Base-by-base conservation (phyloP, 2,888 invertebrate species). In the Andrena trimmerana region DNA sequence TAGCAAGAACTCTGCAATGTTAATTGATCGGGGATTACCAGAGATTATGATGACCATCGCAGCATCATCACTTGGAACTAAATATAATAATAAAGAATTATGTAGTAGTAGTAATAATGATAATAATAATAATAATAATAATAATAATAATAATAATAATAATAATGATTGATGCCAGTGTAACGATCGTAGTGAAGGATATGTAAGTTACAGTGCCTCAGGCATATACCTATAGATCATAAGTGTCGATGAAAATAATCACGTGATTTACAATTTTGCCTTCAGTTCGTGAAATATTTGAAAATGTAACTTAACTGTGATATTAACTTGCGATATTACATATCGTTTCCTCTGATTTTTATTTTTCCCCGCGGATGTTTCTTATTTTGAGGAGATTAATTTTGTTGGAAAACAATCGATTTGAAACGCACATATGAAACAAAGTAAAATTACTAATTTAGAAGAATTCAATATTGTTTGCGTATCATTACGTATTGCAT, bases 11-110 rank as follows among this genome's bases (percentile, higher is more conserved):
- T 90, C 91, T 91, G 81, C 84, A 80, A 87, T 85, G 91, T 91
- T 90, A 92, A 93, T 90, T 79, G 91, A 92, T 91, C 90, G 89
- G 91, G 88, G 79, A 90, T 91, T 88, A 89, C 88, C 87, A 83
- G 42, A 80, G 33, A 81, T 67, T 63, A 50, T 83, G 36, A 67
- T 57, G 50, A 48, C 24, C 29, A 33, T 67, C 16, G n/a, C 24
- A 10, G 24, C 50, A 13, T 31, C 48, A 67, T 54, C 31, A 62
- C 75, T 86, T 84, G 84, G 24, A 67, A 29, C 70, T 86, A 88
- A 84, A 78, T 27, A 70, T 69, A 74, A 76, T 73, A 79, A 73
- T 8, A 54, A 82, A 72, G 68, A 62, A 78, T 71, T 36, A 80
- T 68, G 48, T 65, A 71, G 54, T 60, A 77, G 75, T 66, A 33